Base-by-base conservation (phyloP, 2,797 vertebrate genomes). In the Cyclopterus lumpus region DNA sequence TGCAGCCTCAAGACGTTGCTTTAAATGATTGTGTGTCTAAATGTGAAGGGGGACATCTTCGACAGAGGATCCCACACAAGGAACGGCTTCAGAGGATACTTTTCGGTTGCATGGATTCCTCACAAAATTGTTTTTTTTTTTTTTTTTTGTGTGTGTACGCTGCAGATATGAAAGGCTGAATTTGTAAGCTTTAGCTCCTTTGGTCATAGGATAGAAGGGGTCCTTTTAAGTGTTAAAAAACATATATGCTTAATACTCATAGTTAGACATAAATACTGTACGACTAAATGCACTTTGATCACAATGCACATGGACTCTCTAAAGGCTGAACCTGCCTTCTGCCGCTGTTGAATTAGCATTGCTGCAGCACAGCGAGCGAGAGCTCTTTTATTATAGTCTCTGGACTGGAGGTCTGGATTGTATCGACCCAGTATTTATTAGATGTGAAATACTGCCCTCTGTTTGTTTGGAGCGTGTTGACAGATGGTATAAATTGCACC, bases 201-300 rank as follows among this genome's bases (percentile, higher is more conserved):
- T 6, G 6, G 26, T 28, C 26, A 28, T 28, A 26, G 24, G 30
- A 48, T 64, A n/a, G 65, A 73, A 73, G 1, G 2, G 69, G 60
- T 49, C n/a, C 10, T 40, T 32, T 12, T 58, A 44, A 49, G 18
- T 36, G 49, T 51, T 69, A 18, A 75, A 75, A 73, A 48, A 61
- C n/a, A n/a, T n/a, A 28, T 28, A 28, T 1, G 14, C n/a, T 26
- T 26, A 67, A 16, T 46, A 11, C n/a, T 42, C 12, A 40, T 40
- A 48, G 9, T 15, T 15, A 38, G 3, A 38, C 3, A 1, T 64
- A 18, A 55, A 48, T 44, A n/a, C 22, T 53, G 7, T 28, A 16
- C 5, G 18, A 48, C 46, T 46, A 46, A 54, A 18, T 9, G 8
- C 8, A 36, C n/a, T 53, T 58, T 61, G n/a, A 54, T 42, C 30